These are phyloP conservation scores for Eupeodes luniger DNA, from an alignment of 2,888 invertebrate species.

Conservation along the genomic window DNA sequence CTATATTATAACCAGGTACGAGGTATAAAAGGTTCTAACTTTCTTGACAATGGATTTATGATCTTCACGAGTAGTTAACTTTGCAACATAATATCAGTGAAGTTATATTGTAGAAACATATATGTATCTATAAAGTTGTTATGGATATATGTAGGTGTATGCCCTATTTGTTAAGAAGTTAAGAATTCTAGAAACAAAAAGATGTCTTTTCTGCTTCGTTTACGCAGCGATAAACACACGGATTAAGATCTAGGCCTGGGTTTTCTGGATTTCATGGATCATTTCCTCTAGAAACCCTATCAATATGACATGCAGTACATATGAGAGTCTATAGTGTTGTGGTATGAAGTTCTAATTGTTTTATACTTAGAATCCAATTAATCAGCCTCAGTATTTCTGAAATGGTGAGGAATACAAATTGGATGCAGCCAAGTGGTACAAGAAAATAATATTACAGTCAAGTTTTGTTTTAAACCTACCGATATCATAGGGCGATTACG, in stretches of 20 bases:
- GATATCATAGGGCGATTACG: too few relatives aligned
- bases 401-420: slow-evolving; percentile 43
- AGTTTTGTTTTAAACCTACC: too few relatives aligned
- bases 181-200: slow-evolving; percentile 26
- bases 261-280: slow-evolving; percentile 51
- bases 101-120: neutral
- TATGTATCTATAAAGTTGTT: neutral
- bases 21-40: neutral
- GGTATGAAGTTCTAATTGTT: slow-evolving; percentile 56
- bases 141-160: too few relatives aligned
- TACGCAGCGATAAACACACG: slow-evolving; percentile 69
- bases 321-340: neutral
- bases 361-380: slow-evolving; percentile 55
- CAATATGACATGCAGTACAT: neutral
- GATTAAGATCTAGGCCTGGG: slow-evolving; percentile 48
- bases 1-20: too few relatives aligned
- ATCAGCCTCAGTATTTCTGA: slow-evolving; percentile 32
- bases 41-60: slow-evolving; percentile 62
- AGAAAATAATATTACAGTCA: neutral
- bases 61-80: slow-evolving; percentile 72
- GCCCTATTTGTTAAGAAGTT: neutral
- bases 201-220: slow-evolving; percentile 69
- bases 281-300: slow-evolving; percentile 23
- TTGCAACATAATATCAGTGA: slow-evolving; percentile 4
- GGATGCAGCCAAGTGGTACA: slow-evolving; percentile 43